Base-by-base conservation (phyloP, 2,113 vertebrate genomes). In the Callaeas wilsoni region DNA sequence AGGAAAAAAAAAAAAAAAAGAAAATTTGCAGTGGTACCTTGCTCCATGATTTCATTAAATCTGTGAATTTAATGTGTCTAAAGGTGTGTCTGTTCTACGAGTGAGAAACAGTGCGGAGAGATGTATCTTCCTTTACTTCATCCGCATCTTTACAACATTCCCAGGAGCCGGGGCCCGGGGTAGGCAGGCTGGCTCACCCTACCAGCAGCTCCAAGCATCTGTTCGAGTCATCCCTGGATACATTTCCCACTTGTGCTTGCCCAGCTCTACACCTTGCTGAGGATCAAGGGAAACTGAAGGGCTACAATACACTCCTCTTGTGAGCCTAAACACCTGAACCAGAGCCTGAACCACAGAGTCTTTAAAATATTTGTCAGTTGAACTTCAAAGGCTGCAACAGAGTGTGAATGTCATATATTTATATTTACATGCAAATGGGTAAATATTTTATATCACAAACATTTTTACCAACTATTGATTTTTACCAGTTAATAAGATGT, bases 81-180 rank as follows among this genome's bases (percentile, higher is more conserved):
- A 57, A 79, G 4, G 10, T 87, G 2, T 15, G 7, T 49, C 50
- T 49, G 6, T 49, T 15, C 22, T 47, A 5, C 3, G 2, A 39
- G 16, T 52, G 44, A 26, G 14, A 84, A 69, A 50, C 25, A 55
- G 4, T 4, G 2, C 9, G 12, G 22, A 42, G 39, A 85, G 32
- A 17, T 0, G 0, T 10, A 6, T 9, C 7, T 73, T 60, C 46
- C 35, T 8, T 55, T 44, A 33, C 15, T 8, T 5, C 42, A 5
- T 17, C 21, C 41, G 50, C 10, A 26, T 10, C 6, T 44, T 53
- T 42, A 6, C 1, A 7, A 3, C 9, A 13, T 35, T 77, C 37
- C 65, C 41, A 39, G 39, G 46, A 49, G 18, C 1, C 14, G 5
- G 7, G n/a, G 1, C 23, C 50, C 17, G 16, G 3, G 10, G 1